These are phyloP conservation scores for Galerucella nymphaeae DNA, from an alignment of 2,888 invertebrate genomes.

Conservation along the genomic window DNA sequence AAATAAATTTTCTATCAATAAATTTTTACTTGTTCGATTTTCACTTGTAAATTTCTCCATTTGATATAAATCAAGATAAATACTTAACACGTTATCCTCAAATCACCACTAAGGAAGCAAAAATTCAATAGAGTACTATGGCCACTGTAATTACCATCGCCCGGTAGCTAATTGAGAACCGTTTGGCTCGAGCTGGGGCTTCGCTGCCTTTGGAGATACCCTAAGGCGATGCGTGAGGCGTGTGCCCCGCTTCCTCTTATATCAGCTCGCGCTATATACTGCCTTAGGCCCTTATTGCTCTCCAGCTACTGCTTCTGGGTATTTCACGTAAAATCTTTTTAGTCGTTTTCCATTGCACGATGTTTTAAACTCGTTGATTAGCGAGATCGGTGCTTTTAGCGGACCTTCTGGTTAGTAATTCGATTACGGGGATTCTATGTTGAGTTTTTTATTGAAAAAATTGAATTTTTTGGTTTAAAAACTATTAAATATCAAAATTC, in stretches of 20 bases:
- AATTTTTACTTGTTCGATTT: too few species aligned
- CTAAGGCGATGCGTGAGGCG: constrained; percentile 45
- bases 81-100: not conserved
- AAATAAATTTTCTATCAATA: too few species aligned
- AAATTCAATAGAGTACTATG: constrained; percentile 28
- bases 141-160: constrained; percentile 40
- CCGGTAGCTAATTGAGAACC: constrained; percentile 40
- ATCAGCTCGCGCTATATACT: constrained; percentile 20
- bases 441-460: too few species aligned
- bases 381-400: not conserved
- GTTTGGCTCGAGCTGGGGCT: constrained; percentile 29
- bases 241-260: constrained; percentile 40
- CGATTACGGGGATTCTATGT: not conserved
- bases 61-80: not conserved
- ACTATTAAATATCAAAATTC: too few species aligned
- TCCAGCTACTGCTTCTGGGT: constrained; percentile 19
- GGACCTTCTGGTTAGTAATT: not conserved
- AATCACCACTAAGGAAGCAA: constrained; percentile 17
- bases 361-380: constrained; percentile 5
- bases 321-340: constrained; percentile 2
- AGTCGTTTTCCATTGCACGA: not conserved
- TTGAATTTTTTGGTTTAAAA: too few species aligned
- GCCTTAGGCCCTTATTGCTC: constrained; percentile 26
- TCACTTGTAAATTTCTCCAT: not conserved
- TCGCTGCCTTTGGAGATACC: constrained; percentile 31